Percentiles rank a stretch among this genome's conserved stretches.
Evolutionary conservation across 1,140 invertebrate genomes (phyloP).

Genomic region (Sinonovacula constricta): DNA sequence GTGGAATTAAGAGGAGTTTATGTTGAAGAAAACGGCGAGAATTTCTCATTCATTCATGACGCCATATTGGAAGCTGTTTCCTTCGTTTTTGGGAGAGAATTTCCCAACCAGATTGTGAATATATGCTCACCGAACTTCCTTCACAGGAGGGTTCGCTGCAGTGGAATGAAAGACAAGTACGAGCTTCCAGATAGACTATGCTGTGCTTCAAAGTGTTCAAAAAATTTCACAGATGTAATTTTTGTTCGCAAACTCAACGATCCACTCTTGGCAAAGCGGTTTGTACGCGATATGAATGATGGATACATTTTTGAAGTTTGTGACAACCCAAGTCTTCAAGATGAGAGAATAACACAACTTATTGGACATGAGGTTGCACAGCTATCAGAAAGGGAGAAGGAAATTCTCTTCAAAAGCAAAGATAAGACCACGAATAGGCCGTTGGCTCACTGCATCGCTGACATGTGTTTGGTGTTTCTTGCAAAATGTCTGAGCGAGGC

Average conservation of each 20-base stretch:
- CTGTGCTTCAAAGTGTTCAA: background rate
- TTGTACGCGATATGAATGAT: slow-evolving; percentile 21
- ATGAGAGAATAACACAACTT: background rate
- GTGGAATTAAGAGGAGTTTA: slow-evolving; percentile 37
- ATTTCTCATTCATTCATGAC: slow-evolving; percentile 39
- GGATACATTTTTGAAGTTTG: slow-evolving; percentile 21
- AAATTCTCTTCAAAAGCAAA: background rate
- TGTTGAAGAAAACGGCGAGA: slow-evolving; percentile 33
- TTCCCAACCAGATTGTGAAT: slow-evolving; percentile 23
- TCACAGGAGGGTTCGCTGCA: background rate
- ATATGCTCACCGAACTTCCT: slow-evolving; percentile 38
- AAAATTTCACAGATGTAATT: slow-evolving; percentile 12
- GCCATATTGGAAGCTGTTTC: slow-evolving; percentile 45
- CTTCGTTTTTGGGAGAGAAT: slow-evolving; percentile 34
- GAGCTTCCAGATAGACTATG: no score
- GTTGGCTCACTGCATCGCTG: background rate
- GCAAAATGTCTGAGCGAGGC: background rate
- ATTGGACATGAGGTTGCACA: slow-evolving; percentile 15
- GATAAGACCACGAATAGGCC: background rate
- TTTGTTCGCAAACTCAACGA: slow-evolving; percentile 17
- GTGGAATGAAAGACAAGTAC: slow-evolving; percentile 1
- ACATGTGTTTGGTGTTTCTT: background rate
- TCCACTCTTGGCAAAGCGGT: slow-evolving; percentile 22
- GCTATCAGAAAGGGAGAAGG: background rate
- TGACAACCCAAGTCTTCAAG: slow-evolving; percentile 42